phyloP scores from a whole-genome alignment of 2,113 vertebrate genomes.

The Myiozetetes cayanensis region DNA sequence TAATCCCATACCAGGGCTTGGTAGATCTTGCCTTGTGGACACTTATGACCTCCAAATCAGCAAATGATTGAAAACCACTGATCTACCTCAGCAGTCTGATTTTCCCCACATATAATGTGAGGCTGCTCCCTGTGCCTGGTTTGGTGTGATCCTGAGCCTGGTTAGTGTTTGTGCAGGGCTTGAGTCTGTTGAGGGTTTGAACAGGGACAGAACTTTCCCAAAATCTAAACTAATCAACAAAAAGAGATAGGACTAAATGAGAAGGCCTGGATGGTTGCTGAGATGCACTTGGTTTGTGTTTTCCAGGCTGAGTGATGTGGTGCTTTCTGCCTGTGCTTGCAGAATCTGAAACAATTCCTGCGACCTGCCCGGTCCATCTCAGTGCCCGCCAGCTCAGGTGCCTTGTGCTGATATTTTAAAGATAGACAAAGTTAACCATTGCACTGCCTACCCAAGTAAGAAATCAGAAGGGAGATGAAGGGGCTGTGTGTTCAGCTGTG shows the following conservation, averaged over 20 bases:
- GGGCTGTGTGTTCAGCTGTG: background rate
- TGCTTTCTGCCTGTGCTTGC: background rate
- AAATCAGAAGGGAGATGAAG: background rate
- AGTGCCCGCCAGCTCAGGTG: background rate
- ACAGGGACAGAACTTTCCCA: background rate
- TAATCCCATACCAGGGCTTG: background rate
- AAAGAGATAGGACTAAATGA: background rate
- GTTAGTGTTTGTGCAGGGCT: background rate
- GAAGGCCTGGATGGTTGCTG: background rate
- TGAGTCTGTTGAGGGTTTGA: background rate
- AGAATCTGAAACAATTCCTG: background rate
- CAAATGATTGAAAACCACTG: background rate
- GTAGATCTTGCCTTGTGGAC: background rate
- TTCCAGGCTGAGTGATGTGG: background rate
- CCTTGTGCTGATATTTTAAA: background rate
- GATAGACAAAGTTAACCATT: background rate
- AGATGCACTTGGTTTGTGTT: background rate
- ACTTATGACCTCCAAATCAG: background rate
- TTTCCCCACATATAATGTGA: background rate
- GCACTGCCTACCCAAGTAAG: background rate
- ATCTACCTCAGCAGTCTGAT: background rate
- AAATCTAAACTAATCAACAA: background rate
- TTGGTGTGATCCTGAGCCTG: too few relatives aligned
- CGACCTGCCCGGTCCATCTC: background rate
- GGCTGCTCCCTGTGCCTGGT: background rate